A percentile compares a stretch with the other conserved stretches of the same genome.
Evolutionary conservation across 2,113 vertebrate genomes (phyloP).

Genomic region (Glareola pratincola): DNA sequence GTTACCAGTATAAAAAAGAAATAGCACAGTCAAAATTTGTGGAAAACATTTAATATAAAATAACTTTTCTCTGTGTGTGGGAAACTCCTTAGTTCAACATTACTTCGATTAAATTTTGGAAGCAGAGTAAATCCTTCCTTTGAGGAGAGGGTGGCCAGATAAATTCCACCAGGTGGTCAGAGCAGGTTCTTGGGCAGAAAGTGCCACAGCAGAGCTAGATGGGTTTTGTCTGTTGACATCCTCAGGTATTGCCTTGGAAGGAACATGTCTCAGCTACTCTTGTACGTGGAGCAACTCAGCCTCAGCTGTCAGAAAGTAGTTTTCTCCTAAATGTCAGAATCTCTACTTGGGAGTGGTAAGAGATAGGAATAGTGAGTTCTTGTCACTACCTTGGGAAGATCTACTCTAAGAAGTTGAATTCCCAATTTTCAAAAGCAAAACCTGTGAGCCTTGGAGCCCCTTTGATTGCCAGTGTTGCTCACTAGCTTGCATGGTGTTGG

Average conservation of each 20-base stretch:
- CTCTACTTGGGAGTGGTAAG: neutral
- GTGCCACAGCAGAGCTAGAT: neutral
- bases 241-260: neutral
- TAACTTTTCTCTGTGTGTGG: neutral
- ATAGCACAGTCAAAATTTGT: neutral
- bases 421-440: neutral
- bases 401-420: neutral
- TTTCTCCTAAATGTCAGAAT: neutral
- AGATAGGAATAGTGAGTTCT: neutral
- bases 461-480: neutral
- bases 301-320: neutral
- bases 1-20: neutral
- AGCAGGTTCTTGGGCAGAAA: neutral
- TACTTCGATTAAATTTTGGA: neutral
- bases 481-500: neutral
- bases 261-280: neutral
- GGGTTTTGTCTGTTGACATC: neutral
- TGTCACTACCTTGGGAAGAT: neutral
- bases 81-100: neutral
- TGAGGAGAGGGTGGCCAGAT: neutral
- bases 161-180: neutral
- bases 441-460: neutral
- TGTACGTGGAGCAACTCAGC: neutral
- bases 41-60: neutral
- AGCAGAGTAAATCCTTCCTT: neutral